Evolutionary conservation across 1,140 invertebrate species (phyloP).

Genomic region (Brachionus manjavacas): DNA sequence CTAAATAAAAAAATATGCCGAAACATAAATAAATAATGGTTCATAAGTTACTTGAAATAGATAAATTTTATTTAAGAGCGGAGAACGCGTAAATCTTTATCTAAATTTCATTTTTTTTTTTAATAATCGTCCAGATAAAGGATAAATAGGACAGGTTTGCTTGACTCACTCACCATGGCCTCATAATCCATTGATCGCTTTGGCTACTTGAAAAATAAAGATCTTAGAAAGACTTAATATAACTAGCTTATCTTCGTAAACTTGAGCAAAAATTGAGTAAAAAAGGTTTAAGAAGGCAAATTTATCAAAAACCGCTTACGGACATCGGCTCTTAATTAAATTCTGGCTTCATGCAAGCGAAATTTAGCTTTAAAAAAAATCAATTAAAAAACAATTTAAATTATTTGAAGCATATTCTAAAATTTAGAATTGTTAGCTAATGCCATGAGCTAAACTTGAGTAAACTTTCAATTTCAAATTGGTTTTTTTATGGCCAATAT

Average conservation of each 20-base stretch:
- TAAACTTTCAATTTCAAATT: neutral
- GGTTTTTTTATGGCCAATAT: neutral
- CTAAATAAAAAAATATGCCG: neutral
- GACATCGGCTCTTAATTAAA: neutral
- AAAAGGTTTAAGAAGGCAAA: neutral
- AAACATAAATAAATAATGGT: neutral
- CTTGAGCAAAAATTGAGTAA: neutral
- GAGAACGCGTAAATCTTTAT: neutral
- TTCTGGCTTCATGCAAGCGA: neutral
- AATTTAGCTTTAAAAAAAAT: neutral
- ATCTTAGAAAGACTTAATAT: neutral
- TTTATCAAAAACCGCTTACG: neutral
- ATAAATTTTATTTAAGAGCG: neutral
- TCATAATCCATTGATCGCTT: neutral
- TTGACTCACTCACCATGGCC: neutral
- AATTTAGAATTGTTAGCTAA: neutral
- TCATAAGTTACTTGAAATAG: neutral
- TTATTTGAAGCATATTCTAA: neutral
- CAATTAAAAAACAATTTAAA: neutral
- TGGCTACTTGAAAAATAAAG: neutral
- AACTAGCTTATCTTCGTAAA: neutral
- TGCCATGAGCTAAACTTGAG: neutral
- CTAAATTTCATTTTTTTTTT: neutral
- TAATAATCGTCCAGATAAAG: neutral
- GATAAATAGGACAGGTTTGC: neutral